phyloP scores from a whole-genome alignment of 2,888 invertebrate genomes.

The Orthosia gracilis region DNA sequence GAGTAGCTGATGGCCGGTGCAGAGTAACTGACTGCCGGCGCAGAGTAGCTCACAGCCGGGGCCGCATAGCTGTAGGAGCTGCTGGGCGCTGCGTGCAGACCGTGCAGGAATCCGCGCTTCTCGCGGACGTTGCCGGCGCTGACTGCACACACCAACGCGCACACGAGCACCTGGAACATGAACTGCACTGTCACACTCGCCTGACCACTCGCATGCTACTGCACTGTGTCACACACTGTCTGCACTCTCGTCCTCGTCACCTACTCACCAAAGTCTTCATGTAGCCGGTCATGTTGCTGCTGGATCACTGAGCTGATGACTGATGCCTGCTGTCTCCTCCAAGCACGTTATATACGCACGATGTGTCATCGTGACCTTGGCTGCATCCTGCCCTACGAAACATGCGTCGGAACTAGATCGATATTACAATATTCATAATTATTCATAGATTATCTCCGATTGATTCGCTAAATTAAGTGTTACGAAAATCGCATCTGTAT shows the following conservation, averaged over 20 bases:
- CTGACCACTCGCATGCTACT: not conserved
- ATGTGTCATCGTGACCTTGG: slow-evolving; percentile 15
- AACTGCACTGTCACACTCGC: slow-evolving; percentile 1
- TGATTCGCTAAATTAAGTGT: not conserved
- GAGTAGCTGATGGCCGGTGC: slow-evolving; percentile 27
- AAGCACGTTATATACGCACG: slow-evolving; percentile 40
- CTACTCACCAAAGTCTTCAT: slow-evolving; percentile 49
- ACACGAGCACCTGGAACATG: slow-evolving; percentile 35
- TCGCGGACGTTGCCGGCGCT: slow-evolving; percentile 59
- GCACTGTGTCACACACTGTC: not conserved
- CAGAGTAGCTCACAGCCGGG: slow-evolving; percentile 8
- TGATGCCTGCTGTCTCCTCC: slow-evolving; percentile 6
- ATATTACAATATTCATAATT: slow-evolving; percentile 47
- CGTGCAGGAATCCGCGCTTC: slow-evolving; percentile 63
- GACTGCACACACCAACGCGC: slow-evolving; percentile 41
- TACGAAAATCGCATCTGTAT: slow-evolving; percentile 17
- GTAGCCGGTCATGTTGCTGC: slow-evolving; percentile 26
- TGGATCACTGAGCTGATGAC: slow-evolving; percentile 16
- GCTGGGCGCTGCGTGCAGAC: slow-evolving; percentile 5
- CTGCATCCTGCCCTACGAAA: slow-evolving; percentile 16
- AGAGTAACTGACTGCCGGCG: slow-evolving; percentile 12
- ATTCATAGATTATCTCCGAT: slow-evolving; percentile 26
- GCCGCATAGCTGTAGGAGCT: slow-evolving; percentile 2
- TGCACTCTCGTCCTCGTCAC: not conserved
- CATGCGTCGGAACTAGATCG: slow-evolving; percentile 6